Evolutionary conservation across 2,113 vertebrate genomes (phyloP).

Genomic region (Isichthys henryi): DNA sequence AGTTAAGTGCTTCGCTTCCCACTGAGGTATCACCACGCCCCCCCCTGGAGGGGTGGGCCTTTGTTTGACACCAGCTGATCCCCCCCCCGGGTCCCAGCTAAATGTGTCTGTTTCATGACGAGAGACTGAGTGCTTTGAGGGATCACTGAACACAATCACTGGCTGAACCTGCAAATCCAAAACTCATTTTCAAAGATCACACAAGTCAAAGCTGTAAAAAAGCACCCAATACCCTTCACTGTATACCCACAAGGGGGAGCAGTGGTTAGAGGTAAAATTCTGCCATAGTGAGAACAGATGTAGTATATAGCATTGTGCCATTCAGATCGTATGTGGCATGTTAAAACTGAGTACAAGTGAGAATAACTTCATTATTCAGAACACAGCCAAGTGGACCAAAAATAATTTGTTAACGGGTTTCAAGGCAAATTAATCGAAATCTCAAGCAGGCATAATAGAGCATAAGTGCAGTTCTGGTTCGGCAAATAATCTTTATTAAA

Average conservation of each 20-base stretch:
- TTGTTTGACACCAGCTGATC: background rate
- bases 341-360: background rate
- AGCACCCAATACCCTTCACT: background rate
- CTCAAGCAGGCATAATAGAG: background rate
- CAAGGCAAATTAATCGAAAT: conserved; percentile 5
- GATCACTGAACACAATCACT: background rate
- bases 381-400: conserved; percentile 2
- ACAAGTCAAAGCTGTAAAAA: background rate
- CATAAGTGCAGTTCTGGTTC: background rate
- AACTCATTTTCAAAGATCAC: background rate
- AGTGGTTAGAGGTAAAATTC: background rate
- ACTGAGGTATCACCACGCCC: background rate
- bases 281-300: background rate
- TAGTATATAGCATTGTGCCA: background rate
- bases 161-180: background rate
- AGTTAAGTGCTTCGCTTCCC: background rate
- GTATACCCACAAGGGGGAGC: background rate
- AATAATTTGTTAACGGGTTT: conserved; percentile 9
- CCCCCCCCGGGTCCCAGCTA: background rate
- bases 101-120: background rate
- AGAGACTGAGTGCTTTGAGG: background rate
- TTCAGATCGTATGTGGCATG: background rate
- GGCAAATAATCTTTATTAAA: conserved; percentile 13
- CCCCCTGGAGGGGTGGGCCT: background rate
- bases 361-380: conserved; percentile 3